Evolutionary conservation across 2,888 invertebrate species (phyloP).

Genomic region (Heliconius charithonia): DNA sequence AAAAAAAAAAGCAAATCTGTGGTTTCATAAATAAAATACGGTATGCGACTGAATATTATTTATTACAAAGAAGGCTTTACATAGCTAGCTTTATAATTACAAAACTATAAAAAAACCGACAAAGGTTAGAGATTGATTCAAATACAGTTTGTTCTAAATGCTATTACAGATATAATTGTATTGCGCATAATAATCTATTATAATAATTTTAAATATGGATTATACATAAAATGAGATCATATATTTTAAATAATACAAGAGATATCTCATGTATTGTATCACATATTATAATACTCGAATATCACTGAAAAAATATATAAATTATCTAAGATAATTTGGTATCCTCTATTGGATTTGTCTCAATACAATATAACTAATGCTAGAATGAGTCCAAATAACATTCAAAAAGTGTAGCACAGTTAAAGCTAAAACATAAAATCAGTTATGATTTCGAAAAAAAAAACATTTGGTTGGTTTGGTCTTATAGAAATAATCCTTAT

Average conservation of each 20-base stretch:
- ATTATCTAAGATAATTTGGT: constrained; percentile 49
- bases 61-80: constrained; percentile 81
- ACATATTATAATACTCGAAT: constrained; percentile 56
- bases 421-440: constrained; percentile 37
- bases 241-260: constrained; percentile 49
- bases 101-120: constrained; percentile 64
- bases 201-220: constrained; percentile 51
- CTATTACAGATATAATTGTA: constrained; percentile 47
- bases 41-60: constrained; percentile 77
- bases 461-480: constrained; percentile 22
- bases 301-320: constrained; percentile 60
- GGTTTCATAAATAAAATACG: constrained; percentile 75
- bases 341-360: constrained; percentile 29
- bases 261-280: constrained; percentile 50
- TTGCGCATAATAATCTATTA: constrained; percentile 47
- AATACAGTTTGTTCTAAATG: constrained; percentile 57
- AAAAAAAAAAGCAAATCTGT: constrained; percentile 58
- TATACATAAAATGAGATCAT: constrained; percentile 63
- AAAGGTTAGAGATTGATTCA: constrained; percentile 49
- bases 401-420: constrained; percentile 47
- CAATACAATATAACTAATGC: constrained; percentile 34
- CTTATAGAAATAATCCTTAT: constrained; percentile 50
- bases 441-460: constrained; percentile 2
- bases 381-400: constrained; percentile 47
- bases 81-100: constrained; percentile 72